Evolutionary conservation across 2,888 invertebrate genomes (phyloP).

Genomic region (Tromatobia lineatoria): DNA sequence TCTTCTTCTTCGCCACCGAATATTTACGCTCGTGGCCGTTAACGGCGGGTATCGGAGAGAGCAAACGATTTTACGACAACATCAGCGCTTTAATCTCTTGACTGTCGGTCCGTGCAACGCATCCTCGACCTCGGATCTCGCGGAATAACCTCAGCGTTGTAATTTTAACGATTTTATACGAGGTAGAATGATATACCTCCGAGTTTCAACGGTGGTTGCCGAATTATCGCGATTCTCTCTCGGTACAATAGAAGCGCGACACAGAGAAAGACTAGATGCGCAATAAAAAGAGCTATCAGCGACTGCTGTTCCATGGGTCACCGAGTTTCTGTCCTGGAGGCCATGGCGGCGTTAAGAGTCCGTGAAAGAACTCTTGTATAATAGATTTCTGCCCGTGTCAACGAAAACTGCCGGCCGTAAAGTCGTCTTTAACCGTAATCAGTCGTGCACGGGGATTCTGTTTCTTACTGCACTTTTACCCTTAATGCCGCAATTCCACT

Average conservation of each 20-base stretch:
- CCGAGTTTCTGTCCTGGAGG: not conserved
- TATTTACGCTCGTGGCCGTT: slow-evolving; percentile 12
- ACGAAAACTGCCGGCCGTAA: not conserved
- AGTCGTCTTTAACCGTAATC: slow-evolving; percentile 21
- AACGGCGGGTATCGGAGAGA: slow-evolving; percentile 4
- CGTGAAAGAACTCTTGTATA: not conserved
- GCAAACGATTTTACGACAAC: slow-evolving; percentile 48
- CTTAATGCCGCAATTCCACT: slow-evolving; percentile 5
- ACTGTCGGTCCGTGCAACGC: not conserved
- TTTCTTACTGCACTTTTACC: slow-evolving; percentile 7
- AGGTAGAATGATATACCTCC: not conserved
- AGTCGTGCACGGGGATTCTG: not conserved
- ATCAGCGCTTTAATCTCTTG: slow-evolving; percentile 43
- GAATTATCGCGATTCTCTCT: slow-evolving; percentile 21
- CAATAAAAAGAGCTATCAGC: slow-evolving; percentile 18
- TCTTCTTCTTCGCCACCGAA: slow-evolving; percentile 5
- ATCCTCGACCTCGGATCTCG: not conserved
- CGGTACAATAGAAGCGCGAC: not conserved
- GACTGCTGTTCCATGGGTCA: not conserved
- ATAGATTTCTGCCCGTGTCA: not conserved
- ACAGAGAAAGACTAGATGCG: not conserved
- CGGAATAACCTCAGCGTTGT: not conserved
- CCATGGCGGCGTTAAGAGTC: not conserved
- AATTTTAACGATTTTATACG: slow-evolving; percentile 15
- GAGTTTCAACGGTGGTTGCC: slow-evolving; percentile 8